phyloP scores from a whole-genome alignment of 2,888 invertebrate genomes.

The Chironomus tentans region DNA sequence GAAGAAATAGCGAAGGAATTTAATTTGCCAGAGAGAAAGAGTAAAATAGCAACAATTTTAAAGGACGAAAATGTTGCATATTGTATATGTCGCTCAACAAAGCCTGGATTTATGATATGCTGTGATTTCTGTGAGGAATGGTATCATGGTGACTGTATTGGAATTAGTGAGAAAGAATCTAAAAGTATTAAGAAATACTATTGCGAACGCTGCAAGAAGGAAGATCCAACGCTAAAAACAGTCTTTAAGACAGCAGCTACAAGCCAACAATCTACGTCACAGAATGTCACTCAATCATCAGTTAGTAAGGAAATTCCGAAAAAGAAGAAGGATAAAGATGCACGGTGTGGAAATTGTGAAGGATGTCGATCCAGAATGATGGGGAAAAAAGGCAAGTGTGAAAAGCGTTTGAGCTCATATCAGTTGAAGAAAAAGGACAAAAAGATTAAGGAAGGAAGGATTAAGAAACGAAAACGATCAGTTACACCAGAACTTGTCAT shows the following conservation, averaged over 20 bases:
- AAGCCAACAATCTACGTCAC: slow-evolving; percentile 13
- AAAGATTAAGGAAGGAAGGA: slow-evolving; percentile 17
- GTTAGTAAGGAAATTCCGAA: slow-evolving; percentile 33
- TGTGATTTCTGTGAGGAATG: slow-evolving; percentile 98
- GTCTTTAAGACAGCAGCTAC: slow-evolving; percentile 38
- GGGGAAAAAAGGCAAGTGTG: slow-evolving; percentile 45
- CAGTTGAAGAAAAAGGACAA: slow-evolving; percentile 31
- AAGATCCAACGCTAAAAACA: slow-evolving; percentile 68
- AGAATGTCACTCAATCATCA: slow-evolving; percentile 26
- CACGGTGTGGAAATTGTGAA: slow-evolving; percentile 40
- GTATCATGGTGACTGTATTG: slow-evolving; percentile 98
- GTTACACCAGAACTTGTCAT: slow-evolving; percentile 38
- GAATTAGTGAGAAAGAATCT: slow-evolving; percentile 86
- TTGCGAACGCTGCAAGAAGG: slow-evolving; percentile 75
- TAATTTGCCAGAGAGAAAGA: slow-evolving; percentile 72
- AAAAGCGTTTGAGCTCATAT: slow-evolving; percentile 45
- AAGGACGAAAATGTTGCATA: slow-evolving; percentile 89
- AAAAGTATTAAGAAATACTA: slow-evolving; percentile 90
- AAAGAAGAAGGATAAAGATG: slow-evolving; percentile 36
- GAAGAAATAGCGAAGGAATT: slow-evolving; percentile 86
- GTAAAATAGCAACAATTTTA: slow-evolving; percentile 76
- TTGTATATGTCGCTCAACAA: slow-evolving; percentile 89
- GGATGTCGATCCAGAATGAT: slow-evolving; percentile 37
- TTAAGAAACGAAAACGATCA: slow-evolving; percentile 34
- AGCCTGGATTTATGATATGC: slow-evolving; percentile 95